Evolutionary conservation across 2,888 invertebrate genomes (phyloP), one percentile per base, ranked within the genome.

Genomic region (Galeopsomyia nigrocyanea): DNA sequence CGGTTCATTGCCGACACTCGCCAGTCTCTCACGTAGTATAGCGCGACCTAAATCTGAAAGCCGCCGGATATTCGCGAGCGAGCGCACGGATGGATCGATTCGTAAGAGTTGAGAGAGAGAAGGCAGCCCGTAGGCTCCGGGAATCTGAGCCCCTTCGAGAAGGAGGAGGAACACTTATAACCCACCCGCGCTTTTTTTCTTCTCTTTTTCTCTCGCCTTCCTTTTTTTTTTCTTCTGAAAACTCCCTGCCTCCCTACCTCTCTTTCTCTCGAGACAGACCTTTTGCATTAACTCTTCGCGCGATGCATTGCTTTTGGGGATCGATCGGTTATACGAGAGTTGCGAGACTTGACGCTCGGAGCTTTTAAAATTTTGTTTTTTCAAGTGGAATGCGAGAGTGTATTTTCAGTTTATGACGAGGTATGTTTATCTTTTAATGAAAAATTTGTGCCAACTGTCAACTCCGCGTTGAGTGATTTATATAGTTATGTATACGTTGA

Each of bases 41-140:
- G 49, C 21, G 39, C 19, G 65, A 63, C 66, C 58, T 60, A 47
- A 64, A 71, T 74, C 39, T 58, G 60, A 58, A 66, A 66, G 56
- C 60, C 22, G 22, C 26, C 56, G 26, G 26, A n/a, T 16, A 16
- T 26, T 16, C 22, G 22, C 14, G 22, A 14, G 56, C 39, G 39
- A 3, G 22, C 13, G 22, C 56, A 7, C 22, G 22, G 16, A 26
- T 26, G 21, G 22, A 56, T 56, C 56, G 56, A 56, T 56, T 16
- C 56, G 13, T 16, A 46, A 62, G n/a, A 46, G 21, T 53, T 14
- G 47, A 17, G 31, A 31, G 26, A 26, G 47, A 17, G 31, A 31
- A 17, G 17, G 5, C 50, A 50, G 57, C 56, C 57, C 62, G 63
- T 50, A 39, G 63, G 26, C 57, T 68, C 26, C 39, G 39, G 39